Evolutionary conservation across 2,113 vertebrate genomes (phyloP).

Genomic region (Ondatra zibethicus): DNA sequence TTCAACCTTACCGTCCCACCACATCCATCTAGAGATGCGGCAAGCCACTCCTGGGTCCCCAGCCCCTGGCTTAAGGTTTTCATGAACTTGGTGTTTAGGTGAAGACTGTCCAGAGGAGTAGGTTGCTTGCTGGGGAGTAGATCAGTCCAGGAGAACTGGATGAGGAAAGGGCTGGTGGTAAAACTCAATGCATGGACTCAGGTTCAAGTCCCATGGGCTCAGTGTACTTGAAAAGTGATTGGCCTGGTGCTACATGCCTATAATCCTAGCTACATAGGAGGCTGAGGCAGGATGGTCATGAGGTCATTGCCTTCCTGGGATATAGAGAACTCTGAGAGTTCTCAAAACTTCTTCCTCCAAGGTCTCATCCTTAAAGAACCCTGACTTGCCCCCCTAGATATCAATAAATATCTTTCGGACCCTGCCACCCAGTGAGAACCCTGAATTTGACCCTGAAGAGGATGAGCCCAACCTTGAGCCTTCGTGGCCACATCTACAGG

Average conservation of each 20-base stretch:
- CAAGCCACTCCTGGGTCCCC: neutral
- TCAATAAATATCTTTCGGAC: slow-evolving; percentile 96
- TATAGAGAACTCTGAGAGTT: neutral
- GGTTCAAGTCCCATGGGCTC: neutral
- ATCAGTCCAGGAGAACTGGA: neutral
- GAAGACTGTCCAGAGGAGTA: neutral
- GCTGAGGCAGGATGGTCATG: neutral
- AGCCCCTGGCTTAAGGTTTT: neutral
- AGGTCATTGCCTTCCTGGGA: neutral
- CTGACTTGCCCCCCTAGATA: slow-evolving; percentile 86
- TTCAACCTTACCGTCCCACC: neutral
- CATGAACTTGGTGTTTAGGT: neutral
- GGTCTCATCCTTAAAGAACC: neutral
- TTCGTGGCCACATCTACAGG: slow-evolving; percentile 97
- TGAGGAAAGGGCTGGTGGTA: neutral
- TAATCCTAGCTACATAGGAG: neutral
- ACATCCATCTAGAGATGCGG: neutral
- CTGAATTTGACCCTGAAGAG: slow-evolving; percentile 96
- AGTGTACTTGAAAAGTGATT: neutral
- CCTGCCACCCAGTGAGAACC: slow-evolving; percentile 95
- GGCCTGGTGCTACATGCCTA: neutral
- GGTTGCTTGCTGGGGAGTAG: neutral
- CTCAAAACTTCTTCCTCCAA: neutral
- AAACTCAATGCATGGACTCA: neutral
- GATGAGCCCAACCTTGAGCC: slow-evolving; percentile 95